Evolutionary conservation across 1,140 invertebrate species (phyloP).

Genomic region (Drosophila jambulina): DNA sequence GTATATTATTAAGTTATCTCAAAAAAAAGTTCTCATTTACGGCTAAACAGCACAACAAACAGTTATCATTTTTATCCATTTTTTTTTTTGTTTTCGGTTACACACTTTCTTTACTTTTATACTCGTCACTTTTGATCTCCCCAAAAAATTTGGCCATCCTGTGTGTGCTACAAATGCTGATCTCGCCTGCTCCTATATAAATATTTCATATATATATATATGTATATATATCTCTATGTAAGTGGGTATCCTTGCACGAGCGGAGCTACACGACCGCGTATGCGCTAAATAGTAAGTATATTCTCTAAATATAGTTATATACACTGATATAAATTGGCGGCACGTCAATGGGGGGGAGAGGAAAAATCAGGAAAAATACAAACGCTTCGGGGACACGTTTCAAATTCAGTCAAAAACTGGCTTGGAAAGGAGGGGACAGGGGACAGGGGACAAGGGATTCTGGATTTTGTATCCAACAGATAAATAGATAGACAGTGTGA

Average conservation of each 20-base stretch:
- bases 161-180: slow-evolving; percentile 62
- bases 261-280: slow-evolving; percentile 41
- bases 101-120: slow-evolving; percentile 12
- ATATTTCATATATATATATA: slow-evolving; percentile 14
- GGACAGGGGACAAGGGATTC: background rate
- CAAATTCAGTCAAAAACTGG: slow-evolving; percentile 60
- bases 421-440: background rate
- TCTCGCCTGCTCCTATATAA: slow-evolving; percentile 25
- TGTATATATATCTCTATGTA: slow-evolving; percentile 31
- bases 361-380: slow-evolving; percentile 1
- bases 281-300: slow-evolving; percentile 37
- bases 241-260: slow-evolving; percentile 35
- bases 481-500: slow-evolving; percentile 12
- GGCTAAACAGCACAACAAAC: slow-evolving; percentile 67
- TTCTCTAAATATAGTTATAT: slow-evolving; percentile 55
- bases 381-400: too few relatives aligned
- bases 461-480: slow-evolving; percentile 13
- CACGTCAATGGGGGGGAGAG: slow-evolving; percentile 9
- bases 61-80: slow-evolving; percentile 32
- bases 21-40: slow-evolving; percentile 64
- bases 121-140: background rate
- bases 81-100: slow-evolving; percentile 1
- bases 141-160: slow-evolving; percentile 71
- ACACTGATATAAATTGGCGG: slow-evolving; percentile 62
- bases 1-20: slow-evolving; percentile 48